Evolutionary conservation across 2,888 invertebrate species (phyloP), one percentile per base, ranked within the genome.

Genomic region (Mystacides longicornis): DNA sequence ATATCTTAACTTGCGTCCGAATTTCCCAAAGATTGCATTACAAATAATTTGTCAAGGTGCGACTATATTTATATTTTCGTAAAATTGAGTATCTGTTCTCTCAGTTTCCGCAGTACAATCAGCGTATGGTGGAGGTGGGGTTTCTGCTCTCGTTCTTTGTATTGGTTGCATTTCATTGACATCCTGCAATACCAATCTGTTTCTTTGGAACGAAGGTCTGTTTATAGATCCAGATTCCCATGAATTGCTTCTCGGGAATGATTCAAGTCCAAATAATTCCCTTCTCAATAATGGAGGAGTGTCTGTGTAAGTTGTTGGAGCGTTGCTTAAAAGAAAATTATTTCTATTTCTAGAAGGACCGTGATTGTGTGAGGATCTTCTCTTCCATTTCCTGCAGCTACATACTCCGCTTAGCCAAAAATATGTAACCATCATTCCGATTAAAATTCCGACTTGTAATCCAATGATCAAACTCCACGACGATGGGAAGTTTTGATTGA

Each of bases 71-170:
- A n/a, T n/a, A n/a, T n/a, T n/a, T n/a, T n/a, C n/a, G n/a, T n/a
- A n/a, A n/a, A n/a, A n/a, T n/a, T n/a, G n/a, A n/a, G n/a, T n/a
- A n/a, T n/a, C n/a, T n/a, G n/a, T n/a, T n/a, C n/a, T n/a, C n/a
- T n/a, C n/a, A n/a, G n/a, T n/a, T n/a, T n/a, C n/a, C n/a, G n/a
- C n/a, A n/a, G 52, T 27, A 23, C 50, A 45, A 19, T 76, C 75
- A 51, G 70, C 66, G 60, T 77, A 77, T 0, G 77, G 73, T 1
- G 77, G 77, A 0, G 77, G 77, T 0, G 77, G 77, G 0, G 77
- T 77, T 60, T 77, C 77, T 5, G 69, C 21, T 11, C 19, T 42
- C 19, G 18, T n/a, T 48, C 23, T 48, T 7, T 11, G 22, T 3
- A 48, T 16, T n/a, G 4, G 7, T 11, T n/a, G 3, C n/a, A 23